phyloP scores from a whole-genome alignment of 2,888 invertebrate genomes.

The Digitonthophagus gazella region DNA sequence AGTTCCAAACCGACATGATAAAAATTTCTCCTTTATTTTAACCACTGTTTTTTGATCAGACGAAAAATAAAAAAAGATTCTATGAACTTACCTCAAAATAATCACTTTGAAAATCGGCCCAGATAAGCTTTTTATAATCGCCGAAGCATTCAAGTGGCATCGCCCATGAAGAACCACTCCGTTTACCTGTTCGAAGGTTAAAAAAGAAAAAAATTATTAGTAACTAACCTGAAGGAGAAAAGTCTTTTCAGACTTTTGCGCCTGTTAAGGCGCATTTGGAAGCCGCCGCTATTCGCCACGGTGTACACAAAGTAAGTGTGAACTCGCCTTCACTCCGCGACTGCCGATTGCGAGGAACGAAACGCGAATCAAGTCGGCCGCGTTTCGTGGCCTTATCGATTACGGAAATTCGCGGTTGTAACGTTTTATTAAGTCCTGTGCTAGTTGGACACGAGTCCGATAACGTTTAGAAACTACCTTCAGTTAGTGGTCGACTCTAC shows the following conservation, averaged over 20 bases:
- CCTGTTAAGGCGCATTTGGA: conserved; percentile 23
- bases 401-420: neutral
- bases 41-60: neutral
- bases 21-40: too few relatives aligned
- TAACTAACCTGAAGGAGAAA: conserved; percentile 42
- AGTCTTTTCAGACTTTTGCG: conserved; percentile 40
- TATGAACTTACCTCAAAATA: conserved; percentile 67
- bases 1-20: too few relatives aligned
- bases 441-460: too few relatives aligned
- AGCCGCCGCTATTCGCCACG: neutral
- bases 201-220: conserved; percentile 29
- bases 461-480: too few relatives aligned
- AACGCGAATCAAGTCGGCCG: neutral
- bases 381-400: neutral
- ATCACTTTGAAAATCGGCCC: conserved; percentile 83
- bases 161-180: conserved; percentile 90
- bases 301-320: neutral
- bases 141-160: conserved; percentile 95
- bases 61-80: neutral
- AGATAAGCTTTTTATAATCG: conserved; percentile 88
- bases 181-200: conserved; percentile 82
- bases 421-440: neutral
- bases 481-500: too few relatives aligned
- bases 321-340: neutral
- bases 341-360: neutral